These are phyloP conservation scores for Leptopilina boulardi DNA, from an alignment of 1,140 invertebrate species.

Conservation along the genomic window DNA sequence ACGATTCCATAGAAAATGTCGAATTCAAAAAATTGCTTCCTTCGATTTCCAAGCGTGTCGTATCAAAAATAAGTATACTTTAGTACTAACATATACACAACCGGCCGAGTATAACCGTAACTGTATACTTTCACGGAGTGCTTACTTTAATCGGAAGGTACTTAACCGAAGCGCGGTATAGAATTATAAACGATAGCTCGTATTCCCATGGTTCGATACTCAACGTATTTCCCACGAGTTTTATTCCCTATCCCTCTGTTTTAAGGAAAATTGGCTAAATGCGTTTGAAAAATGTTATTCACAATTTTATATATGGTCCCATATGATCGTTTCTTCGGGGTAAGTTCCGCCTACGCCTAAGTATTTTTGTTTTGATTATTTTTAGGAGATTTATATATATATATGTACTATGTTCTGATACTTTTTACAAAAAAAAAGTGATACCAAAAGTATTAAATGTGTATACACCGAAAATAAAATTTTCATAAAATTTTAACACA, in stretches of 20 bases:
- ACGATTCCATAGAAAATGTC: slow-evolving; percentile 6
- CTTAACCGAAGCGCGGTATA: slow-evolving; percentile 61
- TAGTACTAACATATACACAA: slow-evolving; percentile 13
- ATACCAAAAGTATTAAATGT: too few relatives aligned
- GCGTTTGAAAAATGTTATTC: background rate
- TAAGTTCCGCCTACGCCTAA: too few relatives aligned
- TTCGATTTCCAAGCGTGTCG: slow-evolving; percentile 24
- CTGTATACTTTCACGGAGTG: slow-evolving; percentile 63
- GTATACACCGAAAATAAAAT: too few relatives aligned
- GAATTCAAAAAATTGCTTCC: slow-evolving; percentile 18
- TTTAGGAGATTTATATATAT: too few relatives aligned
- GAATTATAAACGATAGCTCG: slow-evolving; percentile 64
- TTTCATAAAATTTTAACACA: too few relatives aligned
- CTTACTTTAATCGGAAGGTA: slow-evolving; percentile 65
- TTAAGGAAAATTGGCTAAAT: slow-evolving; percentile 20
- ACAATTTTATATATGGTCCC: background rate
- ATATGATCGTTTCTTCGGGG: background rate
- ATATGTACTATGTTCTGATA: too few relatives aligned
- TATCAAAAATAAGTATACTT: slow-evolving; percentile 28
- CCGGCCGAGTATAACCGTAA: slow-evolving; percentile 39
- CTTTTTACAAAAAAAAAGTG: too few relatives aligned
- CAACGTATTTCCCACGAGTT: slow-evolving; percentile 56
- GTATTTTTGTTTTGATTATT: too few relatives aligned
- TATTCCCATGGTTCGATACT: slow-evolving; percentile 56
- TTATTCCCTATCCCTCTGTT: slow-evolving; percentile 48